Conservation (phyloP, 1,140 invertebrate genomes). For the Laupala kohalensis region DNA sequence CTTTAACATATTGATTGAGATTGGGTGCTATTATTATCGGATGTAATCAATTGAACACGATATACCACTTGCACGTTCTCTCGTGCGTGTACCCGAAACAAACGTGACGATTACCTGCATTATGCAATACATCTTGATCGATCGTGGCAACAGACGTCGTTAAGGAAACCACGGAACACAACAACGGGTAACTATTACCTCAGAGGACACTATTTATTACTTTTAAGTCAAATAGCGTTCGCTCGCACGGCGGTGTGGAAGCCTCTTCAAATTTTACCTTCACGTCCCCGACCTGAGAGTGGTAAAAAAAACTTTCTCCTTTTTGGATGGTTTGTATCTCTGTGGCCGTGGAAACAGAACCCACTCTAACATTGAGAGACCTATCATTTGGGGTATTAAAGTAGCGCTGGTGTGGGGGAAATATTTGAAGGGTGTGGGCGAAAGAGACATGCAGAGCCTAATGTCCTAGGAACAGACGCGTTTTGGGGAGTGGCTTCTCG, state of each 20-base stretch:
- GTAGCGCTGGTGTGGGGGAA: too few relatives aligned
- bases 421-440: too few relatives aligned
- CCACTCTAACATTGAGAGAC: too few relatives aligned
- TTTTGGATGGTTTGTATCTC: too few relatives aligned
- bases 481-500: not conserved
- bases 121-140: not conserved
- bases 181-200: not conserved
- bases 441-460: not conserved
- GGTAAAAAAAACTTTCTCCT: not conserved
- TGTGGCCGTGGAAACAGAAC: too few relatives aligned
- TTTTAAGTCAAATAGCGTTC: not conserved
- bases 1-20: too few relatives aligned
- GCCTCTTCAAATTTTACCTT: not conserved
- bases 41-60: too few relatives aligned
- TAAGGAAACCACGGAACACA: not conserved
- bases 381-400: not conserved
- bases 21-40: too few relatives aligned
- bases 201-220: not conserved
- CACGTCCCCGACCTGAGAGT: not conserved
- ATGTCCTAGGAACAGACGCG: too few relatives aligned
- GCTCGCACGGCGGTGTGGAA: not conserved
- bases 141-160: not conserved
- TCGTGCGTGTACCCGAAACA: too few relatives aligned
- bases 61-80: too few relatives aligned
- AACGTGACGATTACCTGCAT: not conserved